Conservation (phyloP, 2,797 vertebrate species). For the Coregonus sp. region DNA sequence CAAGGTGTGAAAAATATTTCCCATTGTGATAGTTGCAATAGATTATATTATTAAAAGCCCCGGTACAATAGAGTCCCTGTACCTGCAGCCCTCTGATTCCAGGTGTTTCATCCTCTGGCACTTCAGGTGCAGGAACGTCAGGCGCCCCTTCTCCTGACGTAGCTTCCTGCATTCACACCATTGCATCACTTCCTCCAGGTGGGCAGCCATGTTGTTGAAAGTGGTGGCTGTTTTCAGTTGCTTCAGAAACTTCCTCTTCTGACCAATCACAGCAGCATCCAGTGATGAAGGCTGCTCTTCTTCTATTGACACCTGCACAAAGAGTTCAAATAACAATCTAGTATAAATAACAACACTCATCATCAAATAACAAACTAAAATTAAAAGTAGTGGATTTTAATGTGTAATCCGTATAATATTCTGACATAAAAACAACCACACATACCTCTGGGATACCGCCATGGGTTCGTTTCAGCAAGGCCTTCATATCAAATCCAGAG, state of each 20-base stretch:
- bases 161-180: slow-evolving; percentile 64
- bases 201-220: slow-evolving; percentile 53
- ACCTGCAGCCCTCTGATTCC: slow-evolving; percentile 70
- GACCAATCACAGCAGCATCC: not conserved
- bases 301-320: not conserved
- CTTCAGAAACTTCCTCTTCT: slow-evolving; percentile 49
- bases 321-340: not conserved
- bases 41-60: not conserved
- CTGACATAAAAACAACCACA: not conserved
- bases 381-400: not conserved
- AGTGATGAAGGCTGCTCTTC: slow-evolving; percentile 14
- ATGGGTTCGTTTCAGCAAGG: slow-evolving; percentile 32
- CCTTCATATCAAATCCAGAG: slow-evolving; percentile 38
- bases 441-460: slow-evolving; percentile 41
- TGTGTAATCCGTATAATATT: not conserved
- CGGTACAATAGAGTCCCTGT: slow-evolving; percentile 4
- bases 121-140: slow-evolving; percentile 66
- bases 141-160: slow-evolving; percentile 44
- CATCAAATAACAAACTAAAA: not conserved
- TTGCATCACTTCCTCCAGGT: slow-evolving; percentile 58
- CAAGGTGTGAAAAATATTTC: not conserved
- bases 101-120: slow-evolving; percentile 63
- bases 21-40: not conserved
- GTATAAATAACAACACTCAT: not conserved
- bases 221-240: slow-evolving; percentile 42